These are phyloP conservation scores for Seira sanloemensis DNA, from an alignment of 2,888 invertebrate species.

Conservation along the genomic window DNA sequence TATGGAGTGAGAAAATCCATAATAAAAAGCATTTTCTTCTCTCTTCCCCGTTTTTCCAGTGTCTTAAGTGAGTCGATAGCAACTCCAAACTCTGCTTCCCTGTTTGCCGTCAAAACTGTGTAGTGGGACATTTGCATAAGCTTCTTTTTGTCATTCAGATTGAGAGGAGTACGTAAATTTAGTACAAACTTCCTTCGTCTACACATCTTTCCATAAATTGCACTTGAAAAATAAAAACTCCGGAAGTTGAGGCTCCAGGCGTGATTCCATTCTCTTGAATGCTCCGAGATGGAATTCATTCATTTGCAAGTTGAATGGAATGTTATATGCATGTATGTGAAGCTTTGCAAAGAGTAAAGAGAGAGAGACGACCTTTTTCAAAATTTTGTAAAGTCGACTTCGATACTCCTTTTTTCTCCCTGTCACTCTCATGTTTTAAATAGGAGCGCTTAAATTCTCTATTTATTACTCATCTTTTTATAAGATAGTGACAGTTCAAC, in stretches of 20 bases:
- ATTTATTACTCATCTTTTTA: conserved; percentile 32
- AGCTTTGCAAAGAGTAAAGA: neutral
- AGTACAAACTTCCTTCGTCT: no score
- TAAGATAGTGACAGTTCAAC: conserved; percentile 45
- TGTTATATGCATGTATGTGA: conserved; percentile 27
- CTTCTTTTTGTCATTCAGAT: no score
- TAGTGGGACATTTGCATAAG: neutral
- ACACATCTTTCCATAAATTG: no score
- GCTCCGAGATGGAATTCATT: neutral
- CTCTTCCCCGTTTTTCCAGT: conserved; percentile 18
- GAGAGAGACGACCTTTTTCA: neutral
- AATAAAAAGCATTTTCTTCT: conserved; percentile 50
- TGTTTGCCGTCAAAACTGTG: no score
- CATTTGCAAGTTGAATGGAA: neutral
- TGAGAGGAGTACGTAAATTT: no score
- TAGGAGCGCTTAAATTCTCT: conserved; percentile 41
- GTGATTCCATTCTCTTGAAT: neutral
- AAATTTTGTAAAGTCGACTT: no score
- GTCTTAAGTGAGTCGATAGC: no score
- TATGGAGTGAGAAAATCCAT: conserved; percentile 22
- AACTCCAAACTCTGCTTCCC: no score
- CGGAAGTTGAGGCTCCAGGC: neutral
- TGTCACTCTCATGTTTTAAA: neutral
- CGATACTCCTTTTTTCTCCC: neutral
- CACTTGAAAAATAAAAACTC: no score